These are phyloP conservation scores for Bombus confusus DNA, from an alignment of 1,140 invertebrate genomes.

Conservation along the genomic window DNA sequence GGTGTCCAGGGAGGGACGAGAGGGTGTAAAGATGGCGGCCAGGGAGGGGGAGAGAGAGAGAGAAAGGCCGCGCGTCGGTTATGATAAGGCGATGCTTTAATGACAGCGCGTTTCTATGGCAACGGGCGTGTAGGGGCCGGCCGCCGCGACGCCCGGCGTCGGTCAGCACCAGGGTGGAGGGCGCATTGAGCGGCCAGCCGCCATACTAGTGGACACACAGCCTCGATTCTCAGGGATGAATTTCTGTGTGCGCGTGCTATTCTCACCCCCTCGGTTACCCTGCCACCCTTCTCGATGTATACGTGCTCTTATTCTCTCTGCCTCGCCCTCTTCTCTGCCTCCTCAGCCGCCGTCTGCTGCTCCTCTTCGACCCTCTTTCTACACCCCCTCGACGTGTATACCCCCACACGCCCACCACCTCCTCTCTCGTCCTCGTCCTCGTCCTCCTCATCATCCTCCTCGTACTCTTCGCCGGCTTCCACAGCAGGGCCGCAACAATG, in stretches of 20 bases:
- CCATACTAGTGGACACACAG: slow-evolving; percentile 81
- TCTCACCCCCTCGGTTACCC: slow-evolving; percentile 61
- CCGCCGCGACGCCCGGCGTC: slow-evolving; percentile 81
- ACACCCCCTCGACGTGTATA: slow-evolving; percentile 5
- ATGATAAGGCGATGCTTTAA: slow-evolving; percentile 84
- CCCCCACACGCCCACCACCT: not conserved
- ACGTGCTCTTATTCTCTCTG: slow-evolving; percentile 59
- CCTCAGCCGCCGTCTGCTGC: slow-evolving; percentile 47
- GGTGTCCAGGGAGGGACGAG: slow-evolving; percentile 58
- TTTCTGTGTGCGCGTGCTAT: slow-evolving; percentile 74
- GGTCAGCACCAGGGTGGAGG: slow-evolving; percentile 76
- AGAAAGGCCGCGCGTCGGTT: slow-evolving; percentile 80
- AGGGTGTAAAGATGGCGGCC: slow-evolving; percentile 81
- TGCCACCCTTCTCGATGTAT: slow-evolving; percentile 64
- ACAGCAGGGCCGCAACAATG: slow-evolving; percentile 65
- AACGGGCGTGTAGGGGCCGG: slow-evolving; percentile 80
- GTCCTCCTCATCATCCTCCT: not conserved
- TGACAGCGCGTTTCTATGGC: slow-evolving; percentile 81
- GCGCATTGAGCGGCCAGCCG: slow-evolving; percentile 74
- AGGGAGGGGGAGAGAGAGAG: slow-evolving; percentile 67
- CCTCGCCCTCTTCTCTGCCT: slow-evolving; percentile 62
- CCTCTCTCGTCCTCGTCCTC: not conserved
- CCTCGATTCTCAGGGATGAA: slow-evolving; percentile 76
- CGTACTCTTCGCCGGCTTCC: not conserved
- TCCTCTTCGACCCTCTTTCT: slow-evolving; percentile 64